Evolutionary conservation across 2,797 vertebrate genomes (phyloP).

Genomic region (Alectoris magna): DNA sequence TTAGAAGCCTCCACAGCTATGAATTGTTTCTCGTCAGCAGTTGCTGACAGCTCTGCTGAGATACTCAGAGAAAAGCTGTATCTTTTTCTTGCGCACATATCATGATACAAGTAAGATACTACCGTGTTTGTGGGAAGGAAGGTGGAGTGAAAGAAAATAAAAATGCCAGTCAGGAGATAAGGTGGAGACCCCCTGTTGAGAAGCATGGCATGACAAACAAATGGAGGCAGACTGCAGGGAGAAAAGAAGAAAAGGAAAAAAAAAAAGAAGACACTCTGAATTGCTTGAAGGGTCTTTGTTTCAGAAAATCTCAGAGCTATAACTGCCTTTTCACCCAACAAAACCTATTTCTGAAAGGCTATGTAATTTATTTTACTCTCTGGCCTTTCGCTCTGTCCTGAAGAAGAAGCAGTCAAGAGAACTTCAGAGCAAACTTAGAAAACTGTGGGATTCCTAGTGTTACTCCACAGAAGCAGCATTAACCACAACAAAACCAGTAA

Average conservation of each 20-base stretch:
- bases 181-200: slow-evolving; percentile 3
- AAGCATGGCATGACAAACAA: slow-evolving; percentile 25
- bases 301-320: background rate
- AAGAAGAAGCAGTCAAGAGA: background rate
- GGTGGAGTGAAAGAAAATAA: slow-evolving; percentile 2
- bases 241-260: background rate
- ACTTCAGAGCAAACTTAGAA: background rate
- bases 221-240: background rate
- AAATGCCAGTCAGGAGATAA: slow-evolving; percentile 17
- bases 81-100: background rate
- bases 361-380: background rate
- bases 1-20: background rate
- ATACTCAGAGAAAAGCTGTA: background rate
- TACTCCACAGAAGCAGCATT: background rate
- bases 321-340: background rate
- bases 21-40: background rate
- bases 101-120: slow-evolving; percentile 6
- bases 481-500: background rate
- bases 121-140: background rate
- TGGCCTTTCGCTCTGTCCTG: background rate
- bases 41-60: background rate
- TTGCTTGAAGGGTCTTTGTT: background rate
- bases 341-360: slow-evolving; percentile 28
- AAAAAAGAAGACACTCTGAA: background rate
- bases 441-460: background rate